Evolutionary conservation across 2,797 vertebrate genomes (phyloP), one percentile per base, ranked within the genome.

Genomic region (Leptodactylus fallax): DNA sequence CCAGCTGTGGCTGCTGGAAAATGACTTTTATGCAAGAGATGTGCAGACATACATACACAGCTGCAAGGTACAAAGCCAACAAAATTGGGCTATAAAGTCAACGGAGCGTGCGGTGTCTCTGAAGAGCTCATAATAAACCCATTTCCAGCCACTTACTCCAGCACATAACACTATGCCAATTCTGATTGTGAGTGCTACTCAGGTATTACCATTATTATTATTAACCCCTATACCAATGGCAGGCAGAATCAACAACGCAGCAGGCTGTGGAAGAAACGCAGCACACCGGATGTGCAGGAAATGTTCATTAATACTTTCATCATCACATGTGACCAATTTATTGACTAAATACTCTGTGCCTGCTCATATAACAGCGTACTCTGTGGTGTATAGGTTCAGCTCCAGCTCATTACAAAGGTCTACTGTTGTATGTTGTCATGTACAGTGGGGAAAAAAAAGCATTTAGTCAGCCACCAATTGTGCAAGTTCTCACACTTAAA

Each of bases 71-170:
- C 61, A 86, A 74, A 78, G 74, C 56, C 85, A 79, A 56, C 85
- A 87, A 79, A 87, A 89, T 87, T 86, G 88, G 85, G 63, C 88
- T 87, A 86, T 89, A 89, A 89, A 89, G 61, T 65, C 76, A 89
- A 65, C 65, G n/a, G 88, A 89, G 85, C 88, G 45, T 74, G 55
- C 45, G 80, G 55, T 87, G 88, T 89, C 88, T 83, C 85, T 63
- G 81, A 81, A 89, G 74, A 89, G 61, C 86, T 86, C 81, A 86
- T 89, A 89, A 86, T 74, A 79, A 86, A 86, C 36, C 85, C 49
- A 89, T 89, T 87, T 89, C 88, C 88, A 89, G 74, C 85, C 80
- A 67, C 85, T 89, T 86, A 83, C 74, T 63, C 60, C 45, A 9
- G 45, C 80, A 79, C 72, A 89, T 69, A 86, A 79, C 53, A 82